Base-by-base conservation (phyloP, 2,888 invertebrate species). In the Disparrhopalites patrizii region DNA sequence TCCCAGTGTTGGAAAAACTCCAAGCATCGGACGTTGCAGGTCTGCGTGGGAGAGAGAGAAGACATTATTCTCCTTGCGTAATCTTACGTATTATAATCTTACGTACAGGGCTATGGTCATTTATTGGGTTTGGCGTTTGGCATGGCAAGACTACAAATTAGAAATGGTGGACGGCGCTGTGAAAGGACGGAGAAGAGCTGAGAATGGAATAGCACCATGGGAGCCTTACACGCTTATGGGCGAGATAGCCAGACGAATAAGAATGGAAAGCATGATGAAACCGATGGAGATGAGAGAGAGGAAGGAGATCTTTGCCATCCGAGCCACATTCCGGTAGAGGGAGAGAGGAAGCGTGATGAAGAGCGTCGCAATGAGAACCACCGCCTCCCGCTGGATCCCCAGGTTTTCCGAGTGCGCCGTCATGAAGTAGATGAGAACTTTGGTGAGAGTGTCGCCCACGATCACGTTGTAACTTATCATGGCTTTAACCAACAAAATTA, bases 381-480 rank as follows among this genome's bases (percentile, higher is more conserved):
- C 84, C 57, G 87, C 82, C 77, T 87, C 85, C 30, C 88, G 80
- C 74, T 84, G 84, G 10, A 84, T 85, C 63, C 87, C 80, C 50
- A 87, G 76, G 18, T 82, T 84, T 47, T 81, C 81, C 47, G 80
- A 79, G 3, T 81, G 78, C 33, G 84, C 80, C 57, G 84, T 83
- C 15, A 87, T 85, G 58, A 90, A 82, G 69, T 90, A 82, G n/a
- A 87, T 82, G 64, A 91, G 81, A 20, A 91, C 88, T 80, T 90
- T 90, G 18, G 91, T 90, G 50, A 90, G 83, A 0, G 91, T 91
- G 77, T 92, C 91, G 23, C 91, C 91, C 31, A 91, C 90, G 23
- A 91, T 90, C 20, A 91, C 87, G 79, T 91, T 91, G 79, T 91
- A 91, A 65, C 90, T 90, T 67, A 91, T 88, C 90, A 91, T 91